Base-by-base conservation (phyloP, 2,113 vertebrate genomes). In the Ascaphus truei region DNA sequence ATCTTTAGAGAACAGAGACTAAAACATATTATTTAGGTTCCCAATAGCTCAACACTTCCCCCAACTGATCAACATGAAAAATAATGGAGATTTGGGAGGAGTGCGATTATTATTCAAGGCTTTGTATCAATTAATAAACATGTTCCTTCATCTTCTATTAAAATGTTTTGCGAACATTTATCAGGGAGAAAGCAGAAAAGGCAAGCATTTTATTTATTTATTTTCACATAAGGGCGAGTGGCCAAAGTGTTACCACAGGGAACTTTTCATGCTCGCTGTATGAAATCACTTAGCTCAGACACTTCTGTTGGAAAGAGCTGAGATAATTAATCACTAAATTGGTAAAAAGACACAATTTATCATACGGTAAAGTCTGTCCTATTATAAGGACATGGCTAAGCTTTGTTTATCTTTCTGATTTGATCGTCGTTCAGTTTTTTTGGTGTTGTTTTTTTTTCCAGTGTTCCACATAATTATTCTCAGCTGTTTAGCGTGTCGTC, bases 401-500 rank as follows among this genome's bases (percentile, higher is more conserved):
- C 18, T 26, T n/a, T n/a, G 29, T 23, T 33, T 20, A 18, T 7
- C 22, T 41, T 36, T 36, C 9, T 18, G 33, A 23, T 22, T 25
- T 37, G 15, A 12, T n/a, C n/a, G n/a, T n/a, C n/a, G n/a, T n/a
- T n/a, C n/a, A n/a, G n/a, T n/a, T n/a, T n/a, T n/a, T n/a, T n/a
- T n/a, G n/a, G 29, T 52, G 16, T 56, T 47, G 27, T 57, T 47
- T 47, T 48, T 20, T 16, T n/a, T n/a, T 50, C 15, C 22, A 29
- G 22, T 20, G 25, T 43, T 56, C 26, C 27, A 31, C 51, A 29
- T 56, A 68, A 68, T 68, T 68, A 45, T 68, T 68, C n/a, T 59
- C 55, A 68, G 48, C 30, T 68, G 55, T 18, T 58, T 37, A 27
- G 22, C 10, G 15, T 48, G 31, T 27, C 29, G 11, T 16, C 16